Conservation (phyloP, 2,797 vertebrate species). For the Thunnus albacares region DNA sequence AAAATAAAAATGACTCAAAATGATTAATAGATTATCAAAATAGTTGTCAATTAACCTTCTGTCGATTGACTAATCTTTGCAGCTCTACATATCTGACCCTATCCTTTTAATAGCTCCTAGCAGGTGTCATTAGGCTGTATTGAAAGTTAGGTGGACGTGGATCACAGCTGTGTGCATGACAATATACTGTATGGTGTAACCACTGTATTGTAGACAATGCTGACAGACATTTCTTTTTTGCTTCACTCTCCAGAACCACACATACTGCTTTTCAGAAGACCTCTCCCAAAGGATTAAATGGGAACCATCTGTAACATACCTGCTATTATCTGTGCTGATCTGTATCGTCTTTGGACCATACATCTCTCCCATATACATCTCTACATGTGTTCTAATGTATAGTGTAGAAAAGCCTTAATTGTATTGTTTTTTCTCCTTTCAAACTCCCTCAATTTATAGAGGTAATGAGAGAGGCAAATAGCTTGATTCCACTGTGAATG, state of each 20-base stretch:
- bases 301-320: conserved; percentile 37
- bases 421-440: conserved; percentile 50
- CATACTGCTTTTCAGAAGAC: conserved; percentile 88
- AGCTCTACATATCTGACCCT: background rate
- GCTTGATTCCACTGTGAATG: conserved; percentile 64
- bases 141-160: background rate
- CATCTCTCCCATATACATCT: conserved; percentile 49
- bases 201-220: conserved; percentile 6
- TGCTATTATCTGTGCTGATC: conserved; percentile 44
- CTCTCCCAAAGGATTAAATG: conserved; percentile 84
- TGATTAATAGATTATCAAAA: background rate
- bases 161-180: background rate
- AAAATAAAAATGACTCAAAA: no score
- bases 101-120: background rate
- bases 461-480: conserved; percentile 50
- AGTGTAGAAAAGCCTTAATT: conserved; percentile 62
- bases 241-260: conserved; percentile 83
- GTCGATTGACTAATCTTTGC: background rate
- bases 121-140: background rate
- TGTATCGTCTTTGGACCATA: conserved; percentile 52
- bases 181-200: conserved; percentile 1
- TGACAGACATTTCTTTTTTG: conserved; percentile 32
- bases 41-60: background rate
- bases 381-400: conserved; percentile 72
- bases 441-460: conserved; percentile 70